These are phyloP conservation scores for Acleris holmiana DNA, from an alignment of 2,888 invertebrate species.

Conservation along the genomic window DNA sequence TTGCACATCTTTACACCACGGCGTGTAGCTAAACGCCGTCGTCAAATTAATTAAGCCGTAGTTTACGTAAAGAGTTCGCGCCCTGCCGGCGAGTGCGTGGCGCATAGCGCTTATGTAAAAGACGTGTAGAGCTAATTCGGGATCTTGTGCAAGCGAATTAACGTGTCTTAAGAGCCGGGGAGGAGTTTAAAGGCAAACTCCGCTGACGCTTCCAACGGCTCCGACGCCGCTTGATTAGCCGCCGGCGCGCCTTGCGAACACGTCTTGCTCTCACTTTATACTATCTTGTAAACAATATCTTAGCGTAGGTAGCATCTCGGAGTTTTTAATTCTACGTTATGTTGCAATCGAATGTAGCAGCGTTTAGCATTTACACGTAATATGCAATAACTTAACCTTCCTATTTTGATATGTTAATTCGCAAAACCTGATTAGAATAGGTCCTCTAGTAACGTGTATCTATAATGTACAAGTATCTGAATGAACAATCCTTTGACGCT, in stretches of 20 bases:
- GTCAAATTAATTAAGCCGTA: slow-evolving; percentile 10
- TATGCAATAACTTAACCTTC: too few relatives aligned
- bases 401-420: too few relatives aligned
- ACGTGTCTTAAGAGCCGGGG: slow-evolving; percentile 50
- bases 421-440: too few relatives aligned
- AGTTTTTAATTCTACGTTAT: too few relatives aligned
- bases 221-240: slow-evolving; percentile 55
- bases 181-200: slow-evolving; percentile 53
- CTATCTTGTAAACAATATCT: slow-evolving; percentile 2
- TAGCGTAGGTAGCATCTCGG: not conserved
- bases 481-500: too few relatives aligned
- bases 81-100: slow-evolving; percentile 9
- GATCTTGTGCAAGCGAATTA: slow-evolving; percentile 47
- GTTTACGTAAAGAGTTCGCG: not conserved
- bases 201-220: slow-evolving; percentile 45
- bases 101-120: slow-evolving; percentile 29
- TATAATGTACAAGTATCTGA: too few relatives aligned
- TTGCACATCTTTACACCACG: too few relatives aligned
- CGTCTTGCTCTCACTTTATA: slow-evolving; percentile 33
- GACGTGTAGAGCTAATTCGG: slow-evolving; percentile 31
- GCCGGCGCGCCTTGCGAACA: slow-evolving; percentile 47
- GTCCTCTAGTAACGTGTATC: too few relatives aligned
- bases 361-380: too few relatives aligned
- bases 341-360: too few relatives aligned
- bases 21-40: not conserved